A percentile compares a stretch with the other conserved stretches of the same genome.
Evolutionary conservation across 1,140 invertebrate species (phyloP).

Genomic region (Mercenaria mercenaria): DNA sequence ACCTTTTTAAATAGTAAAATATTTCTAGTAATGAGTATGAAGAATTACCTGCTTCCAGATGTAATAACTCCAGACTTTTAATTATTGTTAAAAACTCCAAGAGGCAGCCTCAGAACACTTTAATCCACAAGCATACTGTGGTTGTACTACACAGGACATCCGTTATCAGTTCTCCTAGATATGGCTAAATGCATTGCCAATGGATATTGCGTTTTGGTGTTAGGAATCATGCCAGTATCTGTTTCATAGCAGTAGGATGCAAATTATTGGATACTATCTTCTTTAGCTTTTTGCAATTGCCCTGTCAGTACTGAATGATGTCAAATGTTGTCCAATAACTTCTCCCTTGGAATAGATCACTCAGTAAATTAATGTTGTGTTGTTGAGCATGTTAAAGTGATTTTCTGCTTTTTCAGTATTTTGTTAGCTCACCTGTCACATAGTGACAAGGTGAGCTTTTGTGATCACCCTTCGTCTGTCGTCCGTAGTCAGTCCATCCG

Average conservation of each 20-base stretch:
- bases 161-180: background rate
- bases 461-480: no score
- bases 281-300: background rate
- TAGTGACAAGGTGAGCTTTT: no score
- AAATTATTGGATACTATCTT: background rate
- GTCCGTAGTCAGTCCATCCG: no score
- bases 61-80: background rate
- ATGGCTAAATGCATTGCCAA: background rate
- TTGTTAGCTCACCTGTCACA: no score
- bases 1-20: no score
- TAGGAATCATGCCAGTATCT: background rate
- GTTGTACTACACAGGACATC: background rate
- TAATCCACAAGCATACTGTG: background rate
- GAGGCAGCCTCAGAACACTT: background rate
- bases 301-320: no score
- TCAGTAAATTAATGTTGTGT: background rate
- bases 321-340: background rate
- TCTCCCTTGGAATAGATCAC: background rate
- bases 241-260: background rate
- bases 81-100: background rate
- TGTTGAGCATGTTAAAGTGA: background rate
- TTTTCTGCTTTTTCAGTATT: constrained; percentile 8
- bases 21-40: no score
- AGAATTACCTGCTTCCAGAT: no score
- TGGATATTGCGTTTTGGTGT: background rate